Evolutionary conservation across 2,888 invertebrate species (phyloP).

Genomic region (Cryptocephalus primarius): DNA sequence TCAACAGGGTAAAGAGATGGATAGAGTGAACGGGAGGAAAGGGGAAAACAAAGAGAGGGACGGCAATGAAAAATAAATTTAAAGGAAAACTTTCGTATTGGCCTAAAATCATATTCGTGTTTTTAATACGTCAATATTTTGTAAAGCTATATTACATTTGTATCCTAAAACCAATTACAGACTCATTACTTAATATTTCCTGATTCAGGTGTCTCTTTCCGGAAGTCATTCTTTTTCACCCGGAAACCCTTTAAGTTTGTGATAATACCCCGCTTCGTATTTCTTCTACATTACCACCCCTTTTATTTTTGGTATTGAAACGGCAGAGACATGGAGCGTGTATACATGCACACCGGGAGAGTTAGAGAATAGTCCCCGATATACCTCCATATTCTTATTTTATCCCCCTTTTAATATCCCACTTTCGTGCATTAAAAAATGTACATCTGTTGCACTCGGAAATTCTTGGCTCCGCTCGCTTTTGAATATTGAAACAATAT

Average conservation of each 20-base stretch:
- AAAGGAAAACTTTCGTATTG: too few relatives aligned
- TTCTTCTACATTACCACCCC: conserved; percentile 3
- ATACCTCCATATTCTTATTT: conserved; percentile 1
- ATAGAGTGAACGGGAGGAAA: not conserved
- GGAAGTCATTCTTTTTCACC: not conserved
- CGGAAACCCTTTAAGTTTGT: not conserved
- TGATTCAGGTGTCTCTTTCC: too few relatives aligned
- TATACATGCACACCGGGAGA: not conserved
- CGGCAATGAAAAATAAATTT: too few relatives aligned
- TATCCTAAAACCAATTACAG: too few relatives aligned
- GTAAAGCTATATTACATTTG: too few relatives aligned
- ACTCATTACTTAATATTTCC: too few relatives aligned
- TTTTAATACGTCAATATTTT: too few relatives aligned
- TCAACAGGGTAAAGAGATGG: conserved; percentile 19
- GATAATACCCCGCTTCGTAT: not conserved
- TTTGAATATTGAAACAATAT: conserved; percentile 1
- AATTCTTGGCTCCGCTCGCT: conserved; percentile 2
- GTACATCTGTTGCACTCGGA: conserved; percentile 11
- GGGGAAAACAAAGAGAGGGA: not conserved
- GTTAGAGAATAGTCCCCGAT: not conserved
- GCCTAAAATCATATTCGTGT: too few relatives aligned
- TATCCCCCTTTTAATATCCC: conserved; percentile 9
- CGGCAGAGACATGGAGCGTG: not conserved
- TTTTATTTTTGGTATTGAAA: conserved; percentile 3
- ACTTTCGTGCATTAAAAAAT: conserved; percentile 5